Evolutionary conservation across 2,888 invertebrate species (phyloP).

Genomic region (Neuroscelio doddi): DNA sequence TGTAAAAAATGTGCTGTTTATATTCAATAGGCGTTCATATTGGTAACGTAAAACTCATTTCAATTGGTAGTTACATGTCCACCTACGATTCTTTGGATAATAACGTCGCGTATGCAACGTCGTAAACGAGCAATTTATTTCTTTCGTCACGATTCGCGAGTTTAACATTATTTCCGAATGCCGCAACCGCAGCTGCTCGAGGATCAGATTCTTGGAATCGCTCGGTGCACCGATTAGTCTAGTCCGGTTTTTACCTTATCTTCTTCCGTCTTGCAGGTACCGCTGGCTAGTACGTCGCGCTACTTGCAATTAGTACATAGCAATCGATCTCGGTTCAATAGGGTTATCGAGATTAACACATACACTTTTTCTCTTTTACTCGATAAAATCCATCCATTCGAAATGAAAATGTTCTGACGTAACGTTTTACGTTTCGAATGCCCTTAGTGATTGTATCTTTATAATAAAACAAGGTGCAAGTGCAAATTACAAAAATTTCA

Average conservation of each 20-base stretch:
- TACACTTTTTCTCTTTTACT: conserved; percentile 13
- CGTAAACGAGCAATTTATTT: conserved; percentile 35
- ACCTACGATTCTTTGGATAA: conserved; percentile 25
- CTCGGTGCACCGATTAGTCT: conserved; percentile 30
- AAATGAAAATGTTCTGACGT: conserved; percentile 21
- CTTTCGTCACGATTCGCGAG: conserved; percentile 35
- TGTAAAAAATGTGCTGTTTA: conserved; percentile 3
- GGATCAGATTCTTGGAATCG: conserved; percentile 36
- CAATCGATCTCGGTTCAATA: conserved; percentile 31
- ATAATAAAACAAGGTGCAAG: too few species aligned
- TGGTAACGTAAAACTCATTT: conserved; percentile 19
- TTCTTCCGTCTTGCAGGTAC: conserved; percentile 22
- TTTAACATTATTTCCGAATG: conserved; percentile 34
- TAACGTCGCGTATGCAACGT: conserved; percentile 28
- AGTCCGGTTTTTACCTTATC: conserved; percentile 38
- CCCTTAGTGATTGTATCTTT: too few species aligned
- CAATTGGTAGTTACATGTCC: conserved; percentile 28
- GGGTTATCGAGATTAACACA: conserved; percentile 33
- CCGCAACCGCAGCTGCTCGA: conserved; percentile 27
- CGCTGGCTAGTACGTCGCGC: conserved; percentile 22
- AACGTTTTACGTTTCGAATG: too few species aligned
- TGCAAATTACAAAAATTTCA: too few species aligned
- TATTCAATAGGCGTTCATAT: conserved; percentile 4
- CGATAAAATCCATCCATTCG: conserved; percentile 4
- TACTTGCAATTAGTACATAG: conserved; percentile 35